Evolutionary conservation across 2,888 invertebrate genomes (phyloP), one percentile per base, ranked within the genome.

Genomic region (Chironomus tentans): DNA sequence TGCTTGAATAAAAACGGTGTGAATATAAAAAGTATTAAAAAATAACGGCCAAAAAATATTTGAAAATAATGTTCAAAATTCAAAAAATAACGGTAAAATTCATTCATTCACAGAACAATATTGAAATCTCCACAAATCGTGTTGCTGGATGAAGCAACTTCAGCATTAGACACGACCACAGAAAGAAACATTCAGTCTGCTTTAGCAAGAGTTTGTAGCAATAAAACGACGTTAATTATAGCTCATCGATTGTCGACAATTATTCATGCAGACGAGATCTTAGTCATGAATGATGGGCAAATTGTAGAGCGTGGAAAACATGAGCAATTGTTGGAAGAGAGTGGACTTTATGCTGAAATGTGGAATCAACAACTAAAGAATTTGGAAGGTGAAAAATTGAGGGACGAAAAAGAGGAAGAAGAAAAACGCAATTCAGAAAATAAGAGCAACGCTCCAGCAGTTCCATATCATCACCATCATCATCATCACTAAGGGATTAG

Each of bases 221-320:
- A 76, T 82, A 89, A 94, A 76, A 98, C 98, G 0, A 97, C 97
- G 0, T 87, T 98, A 7, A 93, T 98, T 75, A 93, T 98, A 48
- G 98, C 98, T 0, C 98, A 98, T 85, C 88, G 95, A 76, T 83
- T 98, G 69, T 97, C 97, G 0, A 98, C 98, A 0, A 90, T 98
- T 77, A 94, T 97, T 78, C 92, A 97, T 82, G 96, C 97, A 0
- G 93, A 98, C 85, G 93, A 95, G 84, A 98, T 98, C 80, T 85
- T 98, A 5, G 98, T 98, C 0, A 84, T 98, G 56, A 91, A 92
- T 81, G 94, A 97, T 2, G 98, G 98, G 2, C 90, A 90, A 82
- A 95, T 98, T 78, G 89, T 93, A 2, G 98, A 98, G 84, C 87
- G 94, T 78, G 98, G 98, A 82, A 91, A 88, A 85, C 92, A 87